Evolutionary conservation across 2,797 vertebrate species (phyloP), one percentile per base, ranked within the genome.

Genomic region (Sylvilagus floridanus): DNA sequence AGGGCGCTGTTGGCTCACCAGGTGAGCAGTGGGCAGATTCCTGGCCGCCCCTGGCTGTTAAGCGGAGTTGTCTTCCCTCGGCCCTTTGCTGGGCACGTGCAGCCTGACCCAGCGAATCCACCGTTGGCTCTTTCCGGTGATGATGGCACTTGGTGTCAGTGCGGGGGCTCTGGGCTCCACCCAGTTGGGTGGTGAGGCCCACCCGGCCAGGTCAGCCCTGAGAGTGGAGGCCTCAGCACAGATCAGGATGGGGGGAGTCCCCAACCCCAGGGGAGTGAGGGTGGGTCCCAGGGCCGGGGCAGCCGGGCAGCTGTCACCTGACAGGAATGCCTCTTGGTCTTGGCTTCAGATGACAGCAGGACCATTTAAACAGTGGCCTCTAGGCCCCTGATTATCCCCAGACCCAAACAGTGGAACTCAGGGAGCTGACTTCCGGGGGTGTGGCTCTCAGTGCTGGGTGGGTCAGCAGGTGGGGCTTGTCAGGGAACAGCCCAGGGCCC

Each of bases 111-210:
- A 4, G 13, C 0, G 10, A 30, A 52, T 7, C 12, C 16, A 13
- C 19, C 11, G 1, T 68, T 65, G 72, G n/a, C 7, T 57, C 28
- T 77, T n/a, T 21, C 28, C 69, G 78, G 57, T 30, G 60, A 5
- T 22, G 8, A 60, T 0, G 22, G 28, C 12, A 13, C 24, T 7
- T 3, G 1, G 3, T 11, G 8, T 62, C 10, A 30, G 14, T 24
- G 7, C 68, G 30, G 35, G 57, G 35, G 14, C 82, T 66, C 13
- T 50, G 62, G 28, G 22, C 22, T 62, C 2, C 32, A 47, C 63
- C 14, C 14, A 17, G 50, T 24, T 7, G 21, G 77, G 66, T 11
- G 52, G 32, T 1, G 21, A 82, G 68, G 28, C 63, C 28, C 42
- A 47, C 42, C 42, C 42, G 1, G 42, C 42, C 42, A 47, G 42